phyloP scores from a whole-genome alignment of 2,888 invertebrate genomes.

The Argyresthia goedartella region DNA sequence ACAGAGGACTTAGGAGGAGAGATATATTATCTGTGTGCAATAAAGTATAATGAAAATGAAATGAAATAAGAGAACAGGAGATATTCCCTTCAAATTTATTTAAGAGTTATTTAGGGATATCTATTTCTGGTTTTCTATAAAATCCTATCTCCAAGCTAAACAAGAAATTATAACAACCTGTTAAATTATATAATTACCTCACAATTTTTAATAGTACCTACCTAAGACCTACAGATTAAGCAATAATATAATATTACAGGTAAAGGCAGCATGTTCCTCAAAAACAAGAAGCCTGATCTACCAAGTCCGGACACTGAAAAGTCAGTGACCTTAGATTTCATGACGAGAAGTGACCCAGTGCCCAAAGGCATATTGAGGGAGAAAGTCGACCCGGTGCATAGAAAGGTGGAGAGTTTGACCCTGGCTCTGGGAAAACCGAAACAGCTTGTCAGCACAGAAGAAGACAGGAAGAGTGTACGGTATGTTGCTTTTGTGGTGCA shows the following conservation, averaged over 20 bases:
- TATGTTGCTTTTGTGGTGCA: slow-evolving; percentile 13
- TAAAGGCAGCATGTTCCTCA: slow-evolving; percentile 53
- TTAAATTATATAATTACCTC: too few species aligned
- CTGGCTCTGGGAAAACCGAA: slow-evolving; percentile 33
- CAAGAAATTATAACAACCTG: too few species aligned
- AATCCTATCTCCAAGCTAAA: too few species aligned
- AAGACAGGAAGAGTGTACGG: slow-evolving; percentile 82
- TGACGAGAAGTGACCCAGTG: slow-evolving; percentile 52
- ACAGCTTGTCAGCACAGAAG: slow-evolving; percentile 70
- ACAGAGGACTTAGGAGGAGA: too few species aligned
- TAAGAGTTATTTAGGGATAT: too few species aligned
- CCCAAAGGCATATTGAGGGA: slow-evolving; percentile 76
- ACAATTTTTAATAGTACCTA: too few species aligned
- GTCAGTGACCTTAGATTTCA: slow-evolving; percentile 43
- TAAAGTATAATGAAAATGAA: too few species aligned
- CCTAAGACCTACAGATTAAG: too few species aligned
- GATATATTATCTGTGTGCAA: too few species aligned
- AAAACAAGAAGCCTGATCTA: slow-evolving; percentile 44
- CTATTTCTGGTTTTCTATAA: too few species aligned
- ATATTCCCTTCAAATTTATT: too few species aligned
- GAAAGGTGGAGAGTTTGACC: slow-evolving; percentile 34
- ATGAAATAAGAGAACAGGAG: too few species aligned
- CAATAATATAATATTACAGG: slow-evolving; percentile 23
- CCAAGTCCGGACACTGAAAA: slow-evolving; percentile 60
- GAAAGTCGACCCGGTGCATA: slow-evolving; percentile 44